Conservation (phyloP, 2,888 invertebrate species). For the Abrostola tripartita region DNA sequence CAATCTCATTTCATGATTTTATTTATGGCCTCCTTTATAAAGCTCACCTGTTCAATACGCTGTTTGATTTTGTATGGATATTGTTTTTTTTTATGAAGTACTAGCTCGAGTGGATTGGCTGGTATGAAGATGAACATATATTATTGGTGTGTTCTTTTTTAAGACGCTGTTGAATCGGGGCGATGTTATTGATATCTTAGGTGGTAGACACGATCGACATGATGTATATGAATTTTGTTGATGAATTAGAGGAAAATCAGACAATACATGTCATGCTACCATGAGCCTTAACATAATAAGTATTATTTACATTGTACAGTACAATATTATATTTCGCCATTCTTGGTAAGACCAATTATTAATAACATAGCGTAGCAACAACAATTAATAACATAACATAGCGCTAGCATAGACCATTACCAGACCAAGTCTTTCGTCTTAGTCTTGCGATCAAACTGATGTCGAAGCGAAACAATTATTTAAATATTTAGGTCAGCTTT, state of each 20-base stretch:
- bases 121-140: slow-evolving; percentile 18
- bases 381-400: too few relatives aligned
- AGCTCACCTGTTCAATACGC: slow-evolving; percentile 60
- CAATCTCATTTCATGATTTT: slow-evolving; percentile 63
- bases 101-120: slow-evolving; percentile 16
- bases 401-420: too few relatives aligned
- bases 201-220: neutral
- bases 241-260: too few relatives aligned
- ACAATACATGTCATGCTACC: slow-evolving; percentile 7
- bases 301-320: too few relatives aligned
- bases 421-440: too few relatives aligned
- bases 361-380: too few relatives aligned
- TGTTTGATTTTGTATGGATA: slow-evolving; percentile 33
- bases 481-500: too few relatives aligned
- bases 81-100: slow-evolving; percentile 25
- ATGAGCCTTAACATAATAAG: too few relatives aligned
- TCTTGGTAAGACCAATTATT: too few relatives aligned
- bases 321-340: too few relatives aligned
- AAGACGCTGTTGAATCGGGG: neutral
- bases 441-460: too few relatives aligned
- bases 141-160: slow-evolving; percentile 3
- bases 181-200: neutral
- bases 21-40: slow-evolving; percentile 61
- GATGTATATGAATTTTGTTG: neutral
- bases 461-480: too few relatives aligned